Percentiles rank a stretch among this genome's conserved stretches.
Evolutionary conservation across 1,140 invertebrate genomes (phyloP).

Genomic region (Oedothorax gibbosus): DNA sequence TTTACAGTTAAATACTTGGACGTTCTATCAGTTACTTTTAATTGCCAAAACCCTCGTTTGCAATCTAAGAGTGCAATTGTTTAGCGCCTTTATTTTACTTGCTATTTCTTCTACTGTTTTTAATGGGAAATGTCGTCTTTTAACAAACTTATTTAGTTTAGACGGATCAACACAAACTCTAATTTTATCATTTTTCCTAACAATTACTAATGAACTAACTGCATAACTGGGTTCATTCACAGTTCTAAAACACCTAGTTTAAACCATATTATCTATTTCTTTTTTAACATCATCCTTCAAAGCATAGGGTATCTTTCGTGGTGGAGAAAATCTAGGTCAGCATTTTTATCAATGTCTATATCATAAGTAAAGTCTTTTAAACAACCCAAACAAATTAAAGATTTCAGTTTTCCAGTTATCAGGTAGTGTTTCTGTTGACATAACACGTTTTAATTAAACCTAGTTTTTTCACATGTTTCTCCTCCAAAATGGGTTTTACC

Average conservation of each 20-base stretch:
- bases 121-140: neutral
- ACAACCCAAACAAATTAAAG: neutral
- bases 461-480: neutral
- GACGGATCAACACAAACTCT: neutral
- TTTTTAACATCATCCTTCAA: neutral
- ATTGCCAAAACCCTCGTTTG: neutral
- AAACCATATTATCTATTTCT: neutral
- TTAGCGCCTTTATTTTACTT: neutral
- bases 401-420: neutral
- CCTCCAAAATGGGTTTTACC: neutral
- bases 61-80: neutral
- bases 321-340: neutral
- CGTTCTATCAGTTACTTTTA: neutral
- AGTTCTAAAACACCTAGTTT: neutral
- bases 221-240: neutral
- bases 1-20: neutral
- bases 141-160: neutral
- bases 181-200: neutral
- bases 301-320: neutral
- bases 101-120: neutral
- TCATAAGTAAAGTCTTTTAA: neutral
- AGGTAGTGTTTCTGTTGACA: neutral
- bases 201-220: neutral
- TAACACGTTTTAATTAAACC: neutral
- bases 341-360: neutral